Evolutionary conservation across 2,888 invertebrate species (phyloP), one percentile per base, ranked within the genome.

Genomic region (Epinotia ramella): DNA sequence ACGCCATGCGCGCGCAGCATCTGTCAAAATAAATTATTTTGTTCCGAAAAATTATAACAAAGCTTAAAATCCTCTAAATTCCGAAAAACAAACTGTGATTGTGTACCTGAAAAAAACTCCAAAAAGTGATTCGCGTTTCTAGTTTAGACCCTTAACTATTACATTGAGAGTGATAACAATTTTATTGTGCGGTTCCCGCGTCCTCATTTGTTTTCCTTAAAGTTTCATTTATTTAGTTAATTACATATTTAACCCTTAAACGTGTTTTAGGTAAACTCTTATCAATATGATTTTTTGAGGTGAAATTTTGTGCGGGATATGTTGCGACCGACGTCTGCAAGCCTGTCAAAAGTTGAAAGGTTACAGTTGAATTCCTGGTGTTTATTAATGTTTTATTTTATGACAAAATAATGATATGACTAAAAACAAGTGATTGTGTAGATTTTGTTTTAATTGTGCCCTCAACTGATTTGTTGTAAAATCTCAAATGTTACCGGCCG

Each of bases 1-100:
- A 65, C 76, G 67, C 60, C 73, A 78, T 79, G 89, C 92, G 92
- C 89, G 90, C 93, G 92, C 92, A 89, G 20, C 70, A 77, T 40
- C 86, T 88, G 91, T 91, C 91, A 92, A 89, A 88, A 85, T 86
- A 82, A 82, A 64, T 77, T 79, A 77, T 80, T 73, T 73, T 69
- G 74, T 77, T 33, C 46, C 24, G 33, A 78, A 81, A 80, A 82
- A 79, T 80, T 75, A 73, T 73, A 77, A 79, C 76, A 77, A 60
- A n/a, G 65, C 68, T 73, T 59, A 79, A 65, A 72, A 67, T 59
- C 16, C 40, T 12, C 46, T 72, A 57, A 72, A 65, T 64, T 40
- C 44, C 60, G 28, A 66, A 64, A 71, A 60, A 73, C 71, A 78
- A 71, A 60, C 73, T 68, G 73, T 78, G 69, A 73, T 75, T 56